A percentile compares a stretch with the other conserved stretches of the same genome.
Evolutionary conservation across 1,140 invertebrate species (phyloP).

Genomic region (Aphelinus atriplicis): DNA sequence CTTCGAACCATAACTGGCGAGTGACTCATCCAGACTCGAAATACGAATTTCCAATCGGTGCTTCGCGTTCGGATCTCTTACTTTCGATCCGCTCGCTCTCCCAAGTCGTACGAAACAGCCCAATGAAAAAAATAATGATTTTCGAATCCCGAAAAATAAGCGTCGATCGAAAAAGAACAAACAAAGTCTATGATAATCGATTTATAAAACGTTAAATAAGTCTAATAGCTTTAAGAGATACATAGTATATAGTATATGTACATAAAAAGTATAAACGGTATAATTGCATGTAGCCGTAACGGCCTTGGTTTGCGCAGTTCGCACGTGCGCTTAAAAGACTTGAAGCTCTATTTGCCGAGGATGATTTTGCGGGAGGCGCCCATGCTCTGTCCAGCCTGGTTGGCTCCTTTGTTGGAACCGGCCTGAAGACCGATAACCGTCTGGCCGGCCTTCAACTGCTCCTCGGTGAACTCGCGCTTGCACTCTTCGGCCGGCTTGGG

Average conservation of each 20-base stretch:
- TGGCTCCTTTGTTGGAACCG: slow-evolving; percentile 90
- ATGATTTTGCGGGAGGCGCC: slow-evolving; percentile 88
- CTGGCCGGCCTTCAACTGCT: slow-evolving; percentile 85
- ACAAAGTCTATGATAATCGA: slow-evolving; percentile 48
- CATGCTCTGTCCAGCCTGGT: slow-evolving; percentile 89
- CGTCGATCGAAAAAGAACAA: slow-evolving; percentile 14
- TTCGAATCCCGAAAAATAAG: no score
- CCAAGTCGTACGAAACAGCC: no score
- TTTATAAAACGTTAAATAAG: slow-evolving; percentile 57
- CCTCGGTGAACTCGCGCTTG: slow-evolving; percentile 88
- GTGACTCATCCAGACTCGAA: neutral
- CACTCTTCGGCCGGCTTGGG: slow-evolving; percentile 87
- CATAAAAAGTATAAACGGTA: slow-evolving; percentile 49
- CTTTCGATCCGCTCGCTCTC: slow-evolving; percentile 1
- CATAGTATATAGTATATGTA: slow-evolving; percentile 42
- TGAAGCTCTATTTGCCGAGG: slow-evolving; percentile 75
- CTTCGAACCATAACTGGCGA: neutral
- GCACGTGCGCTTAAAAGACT: neutral
- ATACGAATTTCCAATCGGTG: no score
- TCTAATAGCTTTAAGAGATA: slow-evolving; percentile 38
- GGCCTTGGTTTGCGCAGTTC: neutral
- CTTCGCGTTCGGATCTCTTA: neutral
- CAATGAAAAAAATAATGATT: no score
- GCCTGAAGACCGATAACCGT: slow-evolving; percentile 90
- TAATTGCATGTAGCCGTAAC: neutral